Evolutionary conservation across 2,888 invertebrate genomes (phyloP), one percentile per base, ranked within the genome.

Genomic region (Scrobipalpa costella): DNA sequence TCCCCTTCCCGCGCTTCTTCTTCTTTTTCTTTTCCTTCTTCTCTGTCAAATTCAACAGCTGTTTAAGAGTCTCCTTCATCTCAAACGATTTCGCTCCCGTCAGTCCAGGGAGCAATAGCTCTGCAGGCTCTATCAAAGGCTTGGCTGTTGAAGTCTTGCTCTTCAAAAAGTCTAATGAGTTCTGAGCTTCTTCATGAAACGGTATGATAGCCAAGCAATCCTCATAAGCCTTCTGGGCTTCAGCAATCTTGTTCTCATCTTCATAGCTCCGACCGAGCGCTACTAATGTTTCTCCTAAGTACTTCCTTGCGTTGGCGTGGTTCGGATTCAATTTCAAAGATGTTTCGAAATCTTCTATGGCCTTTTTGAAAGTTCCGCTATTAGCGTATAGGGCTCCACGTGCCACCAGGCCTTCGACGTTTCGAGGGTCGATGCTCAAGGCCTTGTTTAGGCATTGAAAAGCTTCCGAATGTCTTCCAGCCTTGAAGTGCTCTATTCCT

Each of bases 401-500:
- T 0, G 98, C 98, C 1, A 98, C 98, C 64, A 98, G 92, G 33
- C 97, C 98, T 88, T 98, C 98, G 1, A 98, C 97, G 87, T 98
- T 98, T 73, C 96, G 94, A 0, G 97, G 95, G 87, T 98, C 98
- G 74, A 98, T 98, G 81, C 94, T 96, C 60, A 99, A 88, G 3
- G 98, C 99, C 85, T 97, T 97, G 85, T 98, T 98, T 52, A 98
- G 93, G 80, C 97, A 97, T 82, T 98, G 98, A 88, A 98, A 97
- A 44, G 98, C 98, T 92, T 99, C 98, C 0, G 97, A 95, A 84
- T 97, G 97, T 73, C 96, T 94, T 55, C 98, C 98, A 57, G 96
- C 95, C 88, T 98, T 98, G 90, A 98, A 98, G 89, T 97, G 96
- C 79, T 96, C 96, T 75, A 98, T 98, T 27, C 98, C 98, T 85